These are phyloP conservation scores for Eurypyga helias DNA, from an alignment of 2,113 vertebrate species.

Conservation along the genomic window DNA sequence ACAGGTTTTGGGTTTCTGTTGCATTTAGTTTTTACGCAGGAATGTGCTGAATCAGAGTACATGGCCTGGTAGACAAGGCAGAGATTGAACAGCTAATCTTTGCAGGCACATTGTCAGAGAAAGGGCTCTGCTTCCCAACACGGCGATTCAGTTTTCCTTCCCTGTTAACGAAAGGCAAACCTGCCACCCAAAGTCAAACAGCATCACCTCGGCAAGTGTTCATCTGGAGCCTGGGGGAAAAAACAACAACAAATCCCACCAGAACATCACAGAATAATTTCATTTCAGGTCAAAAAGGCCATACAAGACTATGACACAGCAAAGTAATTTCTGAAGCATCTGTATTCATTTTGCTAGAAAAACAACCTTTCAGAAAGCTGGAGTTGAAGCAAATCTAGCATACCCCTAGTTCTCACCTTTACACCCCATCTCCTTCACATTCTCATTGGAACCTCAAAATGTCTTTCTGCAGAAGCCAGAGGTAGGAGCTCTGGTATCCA, in stretches of 20 bases:
- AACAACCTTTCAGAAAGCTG: not conserved
- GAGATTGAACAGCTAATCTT: not conserved
- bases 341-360: not conserved
- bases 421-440: not conserved
- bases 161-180: not conserved
- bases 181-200: not conserved
- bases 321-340: not conserved
- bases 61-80: not conserved
- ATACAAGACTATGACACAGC: not conserved
- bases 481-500: not conserved
- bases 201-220: not conserved
- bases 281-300: not conserved
- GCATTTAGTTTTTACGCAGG: not conserved
- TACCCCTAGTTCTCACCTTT: not conserved
- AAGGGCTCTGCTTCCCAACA: not conserved
- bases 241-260: not conserved
- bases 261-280: not conserved
- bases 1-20: not conserved
- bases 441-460: not conserved
- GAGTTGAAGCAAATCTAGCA: not conserved
- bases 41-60: not conserved
- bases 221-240: not conserved
- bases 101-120: accelerated
- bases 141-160: not conserved
- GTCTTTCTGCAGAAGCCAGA: not conserved